Evolutionary conservation across 2,888 invertebrate species (phyloP).

Genomic region (Spisula solida): DNA sequence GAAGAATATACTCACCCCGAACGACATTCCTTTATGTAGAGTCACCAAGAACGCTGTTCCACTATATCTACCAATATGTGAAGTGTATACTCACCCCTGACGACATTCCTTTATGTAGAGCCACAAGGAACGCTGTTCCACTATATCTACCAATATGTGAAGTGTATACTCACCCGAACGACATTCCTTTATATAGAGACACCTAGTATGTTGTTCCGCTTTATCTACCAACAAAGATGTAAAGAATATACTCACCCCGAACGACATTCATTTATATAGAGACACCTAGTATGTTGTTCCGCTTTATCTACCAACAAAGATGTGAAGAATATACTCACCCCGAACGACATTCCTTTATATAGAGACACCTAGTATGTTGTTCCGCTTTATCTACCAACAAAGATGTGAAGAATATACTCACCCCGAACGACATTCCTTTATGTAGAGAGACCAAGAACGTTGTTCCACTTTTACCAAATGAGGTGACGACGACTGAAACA

Average conservation of each 20-base stretch:
- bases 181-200: too few species aligned
- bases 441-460: conserved; percentile 80
- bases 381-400: background rate
- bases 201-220: too few species aligned
- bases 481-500: conserved; percentile 80
- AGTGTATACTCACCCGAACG: too few species aligned
- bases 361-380: too few species aligned
- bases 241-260: too few species aligned
- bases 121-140: too few species aligned
- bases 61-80: conserved; percentile 66
- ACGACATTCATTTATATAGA: too few species aligned
- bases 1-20: conserved; percentile 80
- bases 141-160: too few species aligned
- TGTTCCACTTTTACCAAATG: conserved; percentile 75
- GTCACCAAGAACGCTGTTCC: conserved; percentile 79
- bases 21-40: conserved; percentile 82
- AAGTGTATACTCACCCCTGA: conserved; percentile 82
- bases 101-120: too few species aligned
- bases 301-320: background rate
- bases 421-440: conserved; percentile 84
- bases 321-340: conserved; percentile 75
- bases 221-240: too few species aligned
- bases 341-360: too few species aligned
- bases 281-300: too few species aligned
- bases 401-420: conserved; percentile 65